phyloP scores from a whole-genome alignment of 1,140 invertebrate species.

The Drosophila suzukii region DNA sequence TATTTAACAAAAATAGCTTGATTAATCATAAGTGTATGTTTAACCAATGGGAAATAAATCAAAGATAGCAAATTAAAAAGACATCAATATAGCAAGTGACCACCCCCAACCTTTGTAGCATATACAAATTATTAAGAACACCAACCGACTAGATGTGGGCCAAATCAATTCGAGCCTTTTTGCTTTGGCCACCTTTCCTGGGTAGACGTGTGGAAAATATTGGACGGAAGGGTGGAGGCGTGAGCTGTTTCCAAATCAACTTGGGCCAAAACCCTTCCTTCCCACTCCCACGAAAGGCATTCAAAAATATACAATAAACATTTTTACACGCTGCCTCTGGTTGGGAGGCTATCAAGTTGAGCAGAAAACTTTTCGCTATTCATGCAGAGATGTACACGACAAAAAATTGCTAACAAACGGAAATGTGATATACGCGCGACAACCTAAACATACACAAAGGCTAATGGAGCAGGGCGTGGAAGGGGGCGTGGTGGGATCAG shows the following conservation, averaged over 20 bases:
- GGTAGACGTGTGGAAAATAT: slow-evolving; percentile 79
- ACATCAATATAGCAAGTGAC: slow-evolving; percentile 4
- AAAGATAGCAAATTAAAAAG: not conserved
- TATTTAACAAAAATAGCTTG: not conserved
- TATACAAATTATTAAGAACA: slow-evolving; percentile 10
- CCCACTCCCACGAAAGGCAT: slow-evolving; percentile 11
- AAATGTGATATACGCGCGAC: slow-evolving; percentile 79
- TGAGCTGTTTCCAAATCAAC: slow-evolving; percentile 73
- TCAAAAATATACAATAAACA: slow-evolving; percentile 64
- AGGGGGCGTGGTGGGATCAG: not conserved
- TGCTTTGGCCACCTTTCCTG: slow-evolving; percentile 57
- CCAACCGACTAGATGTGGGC: not conserved
- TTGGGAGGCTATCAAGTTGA: slow-evolving; percentile 72
- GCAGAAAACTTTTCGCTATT: slow-evolving; percentile 78
- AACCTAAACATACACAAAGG: slow-evolving; percentile 68
- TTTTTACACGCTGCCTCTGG: slow-evolving; percentile 55
- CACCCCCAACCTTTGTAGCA: not conserved
- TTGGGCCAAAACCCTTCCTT: slow-evolving; percentile 25
- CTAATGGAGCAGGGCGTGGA: slow-evolving; percentile 47
- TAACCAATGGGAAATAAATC: not conserved
- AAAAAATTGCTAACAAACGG: slow-evolving; percentile 80
- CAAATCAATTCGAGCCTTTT: slow-evolving; percentile 56
- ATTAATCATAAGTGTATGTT: not conserved
- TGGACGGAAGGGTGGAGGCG: slow-evolving; percentile 54
- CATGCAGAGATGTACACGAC: slow-evolving; percentile 60